Conservation (phyloP, 2,113 vertebrate genomes). For the Urocitellus parryii region DNA sequence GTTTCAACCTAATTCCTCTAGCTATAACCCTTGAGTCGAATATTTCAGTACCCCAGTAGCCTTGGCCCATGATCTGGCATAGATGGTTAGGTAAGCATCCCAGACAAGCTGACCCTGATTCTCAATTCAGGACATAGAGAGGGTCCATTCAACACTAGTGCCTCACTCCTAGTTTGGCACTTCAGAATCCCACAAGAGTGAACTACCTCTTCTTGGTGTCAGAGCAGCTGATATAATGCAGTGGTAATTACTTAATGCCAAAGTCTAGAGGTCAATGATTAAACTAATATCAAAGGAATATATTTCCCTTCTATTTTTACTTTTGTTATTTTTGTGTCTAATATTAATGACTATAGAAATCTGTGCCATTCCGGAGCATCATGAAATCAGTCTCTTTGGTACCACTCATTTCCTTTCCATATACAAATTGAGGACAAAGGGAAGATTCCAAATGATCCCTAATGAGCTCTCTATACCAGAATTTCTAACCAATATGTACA, state of each 20-base stretch:
- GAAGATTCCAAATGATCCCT: background rate
- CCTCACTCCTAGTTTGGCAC: background rate
- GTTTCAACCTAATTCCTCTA: background rate
- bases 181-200: background rate
- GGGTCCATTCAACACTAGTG: background rate
- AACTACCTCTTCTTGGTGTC: background rate
- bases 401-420: background rate
- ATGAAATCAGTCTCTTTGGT: constrained; percentile 17
- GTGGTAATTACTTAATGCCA: background rate
- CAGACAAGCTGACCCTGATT: background rate
- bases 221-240: background rate
- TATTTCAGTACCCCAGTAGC: background rate
- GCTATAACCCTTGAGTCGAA: background rate
- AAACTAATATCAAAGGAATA: background rate
- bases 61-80: background rate
- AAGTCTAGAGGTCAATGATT: background rate
- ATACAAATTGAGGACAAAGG: background rate
- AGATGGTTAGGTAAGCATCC: background rate
- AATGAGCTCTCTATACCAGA: constrained; percentile 14
- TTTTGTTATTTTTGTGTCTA: background rate
- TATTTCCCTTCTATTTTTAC: background rate
- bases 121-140: background rate
- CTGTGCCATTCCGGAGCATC: background rate
- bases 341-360: background rate
- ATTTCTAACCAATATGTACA: constrained; percentile 28